Conservation (phyloP, 2,113 vertebrate genomes). For the Oxygymnocypris stewartii region DNA sequence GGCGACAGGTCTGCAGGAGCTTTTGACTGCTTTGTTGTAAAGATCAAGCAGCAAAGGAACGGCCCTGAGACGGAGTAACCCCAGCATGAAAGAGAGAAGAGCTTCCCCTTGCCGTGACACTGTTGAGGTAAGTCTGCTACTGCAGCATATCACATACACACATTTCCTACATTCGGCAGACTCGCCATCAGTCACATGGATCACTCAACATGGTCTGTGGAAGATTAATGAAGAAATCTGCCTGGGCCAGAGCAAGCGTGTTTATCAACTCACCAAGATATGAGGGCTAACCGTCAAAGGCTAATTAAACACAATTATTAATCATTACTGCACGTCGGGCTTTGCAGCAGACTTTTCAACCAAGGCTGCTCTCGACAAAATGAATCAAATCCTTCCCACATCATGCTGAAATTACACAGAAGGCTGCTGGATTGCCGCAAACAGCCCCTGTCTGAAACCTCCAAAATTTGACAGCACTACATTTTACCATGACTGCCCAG, state of each 20-base stretch:
- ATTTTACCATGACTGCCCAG: slow-evolving; percentile 29
- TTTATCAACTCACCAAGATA: slow-evolving; percentile 41
- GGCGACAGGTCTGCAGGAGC: slow-evolving; percentile 1
- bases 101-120: slow-evolving; percentile 19
- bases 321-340: slow-evolving; percentile 1
- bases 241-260: slow-evolving; percentile 24
- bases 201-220: neutral
- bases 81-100: slow-evolving; percentile 16
- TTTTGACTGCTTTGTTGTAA: slow-evolving; percentile 15
- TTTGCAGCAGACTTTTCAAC: neutral
- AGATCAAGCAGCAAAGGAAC: slow-evolving; percentile 29
- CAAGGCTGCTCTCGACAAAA: neutral
- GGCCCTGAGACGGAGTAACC: neutral
- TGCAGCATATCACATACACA: slow-evolving; percentile 16
- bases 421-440: neutral
- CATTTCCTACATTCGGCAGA: slow-evolving; percentile 7
- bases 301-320: slow-evolving; percentile 49
- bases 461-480: slow-evolving; percentile 33
- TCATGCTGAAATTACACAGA: neutral
- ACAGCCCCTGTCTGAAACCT: neutral
- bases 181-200: slow-evolving; percentile 7
- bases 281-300: slow-evolving; percentile 6
- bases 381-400: neutral
- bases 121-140: neutral
- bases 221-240: slow-evolving; percentile 36